Evolutionary conservation across 2,888 invertebrate genomes (phyloP).

Genomic region (Netelia fuscicornis): DNA sequence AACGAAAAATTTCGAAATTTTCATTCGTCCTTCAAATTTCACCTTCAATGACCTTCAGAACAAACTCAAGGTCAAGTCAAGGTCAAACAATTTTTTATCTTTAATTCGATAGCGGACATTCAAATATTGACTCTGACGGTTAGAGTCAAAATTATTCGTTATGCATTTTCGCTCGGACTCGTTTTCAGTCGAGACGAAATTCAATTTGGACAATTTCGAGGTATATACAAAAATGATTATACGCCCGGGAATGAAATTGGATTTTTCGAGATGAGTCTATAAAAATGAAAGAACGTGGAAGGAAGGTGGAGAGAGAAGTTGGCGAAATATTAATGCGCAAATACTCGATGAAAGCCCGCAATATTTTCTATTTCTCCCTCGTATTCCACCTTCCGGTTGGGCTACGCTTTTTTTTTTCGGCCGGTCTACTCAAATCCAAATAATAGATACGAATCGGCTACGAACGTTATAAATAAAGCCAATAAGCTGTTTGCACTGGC

Average conservation of each 20-base stretch:
- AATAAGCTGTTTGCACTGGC: conserved; percentile 50
- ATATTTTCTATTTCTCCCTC: conserved; percentile 54
- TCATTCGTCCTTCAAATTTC: neutral
- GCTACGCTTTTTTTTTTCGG: neutral
- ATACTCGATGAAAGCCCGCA: conserved; percentile 54
- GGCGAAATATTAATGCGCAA: conserved; percentile 52
- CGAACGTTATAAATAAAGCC: conserved; percentile 53
- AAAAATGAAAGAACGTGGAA: neutral
- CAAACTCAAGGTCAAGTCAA: neutral
- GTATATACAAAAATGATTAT: neutral
- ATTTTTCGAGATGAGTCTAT: neutral
- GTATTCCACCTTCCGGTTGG: neutral
- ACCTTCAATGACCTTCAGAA: neutral
- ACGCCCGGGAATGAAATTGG: neutral
- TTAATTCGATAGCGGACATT: too few species aligned
- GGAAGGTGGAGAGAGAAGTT: neutral
- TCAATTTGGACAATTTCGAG: neutral
- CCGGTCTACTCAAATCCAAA: conserved; percentile 31
- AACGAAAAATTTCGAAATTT: neutral
- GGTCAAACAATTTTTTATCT: too few species aligned
- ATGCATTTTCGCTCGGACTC: neutral
- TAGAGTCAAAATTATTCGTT: neutral
- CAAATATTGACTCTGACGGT: too few species aligned
- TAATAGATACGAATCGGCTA: conserved; percentile 45
- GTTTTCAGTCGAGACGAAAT: neutral